Evolutionary conservation across 2,888 invertebrate genomes (phyloP), one percentile per base, ranked within the genome.

Genomic region (Tetragonula carbonaria): DNA sequence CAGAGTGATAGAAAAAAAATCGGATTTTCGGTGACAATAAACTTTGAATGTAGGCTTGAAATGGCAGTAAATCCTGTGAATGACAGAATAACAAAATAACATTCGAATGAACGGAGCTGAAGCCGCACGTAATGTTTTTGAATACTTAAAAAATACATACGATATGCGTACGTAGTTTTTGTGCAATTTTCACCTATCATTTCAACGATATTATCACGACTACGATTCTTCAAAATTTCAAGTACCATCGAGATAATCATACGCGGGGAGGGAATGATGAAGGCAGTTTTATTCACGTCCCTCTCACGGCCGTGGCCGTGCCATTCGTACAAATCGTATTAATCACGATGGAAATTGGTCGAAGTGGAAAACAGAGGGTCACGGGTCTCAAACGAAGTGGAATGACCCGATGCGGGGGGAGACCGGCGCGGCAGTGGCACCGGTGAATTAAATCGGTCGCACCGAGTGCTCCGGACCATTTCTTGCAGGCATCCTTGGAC

Each of bases 361-460:
- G 45, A 68, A 68, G 62, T 55, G 55, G 57, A 63, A 50, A 21
- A 57, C 55, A 33, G 73, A n/a, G 50, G 18, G 16, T 79, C 53
- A 16, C 45, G 13, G 53, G 16, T 45, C 16, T 59, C 28, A 33
- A 66, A 53, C 51, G 65, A 53, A 59, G 57, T 28, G 59, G 80
- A 82, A 79, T 53, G 63, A 71, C n/a, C 63, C 59, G 53, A 8
- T 8, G 45, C 45, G 45, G 8, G 45, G 45, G 8, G 1, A 8
- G 45, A 45, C 45, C 8, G 45, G 45, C 45, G 45, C 45, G 45
- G 45, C 45, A 45, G 8, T 45, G 45, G 2, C 65, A 21, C 55
- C 45, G 8, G 80, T 51, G 80, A 72, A 75, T 75, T 75, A 80
- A 75, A 82, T 80, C 74, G 71, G 53, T 82, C 51, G 45, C 55